phyloP scores from a whole-genome alignment of 2,113 vertebrate species.

The Platanista minor region DNA sequence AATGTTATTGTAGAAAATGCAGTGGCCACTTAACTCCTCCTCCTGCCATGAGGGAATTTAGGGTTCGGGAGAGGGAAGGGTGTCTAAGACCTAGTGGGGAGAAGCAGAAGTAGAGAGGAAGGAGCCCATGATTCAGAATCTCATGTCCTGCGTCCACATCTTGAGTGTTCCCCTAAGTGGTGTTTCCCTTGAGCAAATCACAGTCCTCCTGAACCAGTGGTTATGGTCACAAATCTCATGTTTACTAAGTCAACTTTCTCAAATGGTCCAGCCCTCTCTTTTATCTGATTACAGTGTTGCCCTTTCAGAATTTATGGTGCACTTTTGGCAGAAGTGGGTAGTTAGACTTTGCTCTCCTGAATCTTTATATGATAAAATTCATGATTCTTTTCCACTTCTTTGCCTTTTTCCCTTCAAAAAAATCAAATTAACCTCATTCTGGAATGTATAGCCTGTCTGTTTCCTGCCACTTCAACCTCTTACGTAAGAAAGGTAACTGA shows the following conservation, averaged over 20 bases:
- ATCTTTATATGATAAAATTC: neutral
- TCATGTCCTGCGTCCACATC: no score
- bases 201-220: neutral
- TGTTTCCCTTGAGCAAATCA: neutral
- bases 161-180: neutral
- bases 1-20: no score
- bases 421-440: neutral
- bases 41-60: neutral
- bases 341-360: neutral
- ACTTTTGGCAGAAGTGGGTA: neutral
- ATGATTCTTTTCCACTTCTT: neutral
- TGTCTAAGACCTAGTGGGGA: neutral
- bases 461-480: neutral
- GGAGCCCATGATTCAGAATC: neutral
- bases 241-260: neutral
- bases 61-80: neutral
- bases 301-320: neutral
- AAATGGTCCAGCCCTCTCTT: fast-evolving
- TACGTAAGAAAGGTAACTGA: neutral
- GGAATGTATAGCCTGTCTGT: neutral
- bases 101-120: neutral
- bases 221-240: no score
- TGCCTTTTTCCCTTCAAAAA: neutral
- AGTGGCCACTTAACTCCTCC: neutral
- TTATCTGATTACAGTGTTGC: neutral